These are phyloP conservation scores for Teleopsis dalmanni DNA, from an alignment of 1,140 invertebrate genomes.

Conservation along the genomic window DNA sequence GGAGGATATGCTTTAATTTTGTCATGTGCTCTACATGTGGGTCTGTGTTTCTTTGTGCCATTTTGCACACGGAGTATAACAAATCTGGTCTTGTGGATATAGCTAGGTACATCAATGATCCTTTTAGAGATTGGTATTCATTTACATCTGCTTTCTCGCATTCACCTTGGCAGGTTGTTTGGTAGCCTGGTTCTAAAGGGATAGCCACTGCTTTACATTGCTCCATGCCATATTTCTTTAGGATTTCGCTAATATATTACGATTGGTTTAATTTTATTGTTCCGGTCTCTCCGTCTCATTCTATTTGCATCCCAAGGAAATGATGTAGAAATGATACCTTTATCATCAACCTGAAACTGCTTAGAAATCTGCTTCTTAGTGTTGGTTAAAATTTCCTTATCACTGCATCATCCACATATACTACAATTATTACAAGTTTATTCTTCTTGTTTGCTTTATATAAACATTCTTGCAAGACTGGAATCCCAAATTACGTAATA, in stretches of 20 bases:
- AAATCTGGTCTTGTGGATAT: constrained; percentile 28
- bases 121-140: constrained; percentile 21
- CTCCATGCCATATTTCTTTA: constrained; percentile 37
- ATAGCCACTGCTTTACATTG: constrained; percentile 31
- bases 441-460: too few species aligned
- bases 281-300: too few species aligned
- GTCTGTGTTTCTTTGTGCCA: constrained; percentile 6
- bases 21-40: constrained; percentile 7
- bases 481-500: too few species aligned
- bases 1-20: constrained; percentile 1
- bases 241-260: constrained; percentile 33
- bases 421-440: too few species aligned
- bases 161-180: constrained; percentile 1
- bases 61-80: constrained; percentile 6
- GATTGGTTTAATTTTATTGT: too few species aligned
- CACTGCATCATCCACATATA: too few species aligned
- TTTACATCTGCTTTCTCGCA: constrained; percentile 8
- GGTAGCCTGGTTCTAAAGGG: constrained; percentile 26
- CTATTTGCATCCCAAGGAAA: too few species aligned
- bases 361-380: too few species aligned
- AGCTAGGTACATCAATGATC: constrained; percentile 39
- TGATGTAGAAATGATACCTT: too few species aligned
- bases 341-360: too few species aligned
- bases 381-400: too few species aligned
- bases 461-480: too few species aligned